Base-by-base conservation (phyloP, 2,888 invertebrate genomes). In the Arrhopalites spinosus region DNA sequence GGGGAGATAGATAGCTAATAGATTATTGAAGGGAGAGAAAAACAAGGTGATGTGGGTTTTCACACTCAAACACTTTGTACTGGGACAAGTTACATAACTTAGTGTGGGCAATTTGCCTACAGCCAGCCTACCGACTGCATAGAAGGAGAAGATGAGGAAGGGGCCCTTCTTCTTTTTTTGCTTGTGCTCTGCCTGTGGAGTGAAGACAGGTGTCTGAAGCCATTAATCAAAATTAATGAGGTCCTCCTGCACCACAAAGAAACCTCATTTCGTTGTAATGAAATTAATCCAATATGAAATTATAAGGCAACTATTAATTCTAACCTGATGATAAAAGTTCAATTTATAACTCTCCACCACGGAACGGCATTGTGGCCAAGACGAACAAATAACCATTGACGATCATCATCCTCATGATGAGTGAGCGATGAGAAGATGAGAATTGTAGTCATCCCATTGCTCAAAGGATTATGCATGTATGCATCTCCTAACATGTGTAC, bases 201-300 rank as follows among this genome's bases (percentile, higher is more conserved):
- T 69, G 56, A 69, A 53, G 80, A 79, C 80, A 80, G 80, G 80
- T 80, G 80, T 80, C 78, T 77, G 66, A 76, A 78, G 77, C 77
- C 81, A 81, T 81, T 81, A 81, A 81, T 81, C 81, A 81, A 79
- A 81, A 78, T 79, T 81, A 81, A 81, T 81, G 81, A 81, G 81
- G 77, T 79, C 79, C 78, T 79, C 77, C 75, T 74, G 53, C 50
- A 75, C 68, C 64, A 79, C 77, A 80, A 79, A 80, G 78, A 79
- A 81, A 79, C 74, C 79, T 80, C 80, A 80, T 81, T 81, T 80
- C 69, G 73, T 66, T 77, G 67, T 81, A 81, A 80, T 80, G 80
- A 80, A 80, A 79, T 81, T 81, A 81, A 80, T 80, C 78, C 75
- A 75, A 61, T 73, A 66, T 66, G 29, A 64, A 73, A 66, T 66